Evolutionary conservation across 2,113 vertebrate genomes (phyloP), one percentile per base, ranked within the genome.

Genomic region (Acanthisitta chloris): DNA sequence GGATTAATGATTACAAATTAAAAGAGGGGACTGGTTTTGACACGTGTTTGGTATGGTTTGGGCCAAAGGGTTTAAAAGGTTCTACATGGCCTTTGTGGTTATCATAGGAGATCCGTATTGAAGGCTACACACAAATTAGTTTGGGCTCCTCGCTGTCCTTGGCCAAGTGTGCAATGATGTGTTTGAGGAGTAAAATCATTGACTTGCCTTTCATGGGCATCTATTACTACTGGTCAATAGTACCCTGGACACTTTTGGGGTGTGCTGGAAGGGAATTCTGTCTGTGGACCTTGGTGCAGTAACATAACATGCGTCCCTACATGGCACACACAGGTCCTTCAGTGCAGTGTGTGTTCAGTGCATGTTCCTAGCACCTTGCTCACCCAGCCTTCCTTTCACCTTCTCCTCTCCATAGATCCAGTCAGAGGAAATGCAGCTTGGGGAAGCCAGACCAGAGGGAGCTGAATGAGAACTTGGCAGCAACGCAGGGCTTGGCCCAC

Each of bases 391-490:
- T 28, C 64, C 38, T 52, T 34, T 51, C 2, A 1, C 67, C 28
- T 11, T 36, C 11, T 14, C 19, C 36, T 13, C 38, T 67, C 51
- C 10, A 1, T 24, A 99, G 98, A 79, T 96, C 97, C 5, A 95
- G 98, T 38, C 98, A 98, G 86, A 98, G 98, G 97, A 99, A 99
- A 92, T 97, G 97, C 97, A 98, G 98, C 90, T 42, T 98, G 76
- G 99, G 98, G 38, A 98, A 98, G 29, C 99, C 99, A 2, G 98
- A 99, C 90, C 99, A 99, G 97, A 97, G 98, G 67, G 99, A 99
- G 92, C 97, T 99, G 52, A 99, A 82, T 17, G 99, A 99, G 96
- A 99, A 98, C 91, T 90, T 99, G 65, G 99, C 99, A 17, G 99
- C 99, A n/a, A 98, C 98, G 0, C 98, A 99, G 88, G 98, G 98